Conservation (phyloP, 2,113 vertebrate genomes). For the Psammodynastes pulverulentus region DNA sequence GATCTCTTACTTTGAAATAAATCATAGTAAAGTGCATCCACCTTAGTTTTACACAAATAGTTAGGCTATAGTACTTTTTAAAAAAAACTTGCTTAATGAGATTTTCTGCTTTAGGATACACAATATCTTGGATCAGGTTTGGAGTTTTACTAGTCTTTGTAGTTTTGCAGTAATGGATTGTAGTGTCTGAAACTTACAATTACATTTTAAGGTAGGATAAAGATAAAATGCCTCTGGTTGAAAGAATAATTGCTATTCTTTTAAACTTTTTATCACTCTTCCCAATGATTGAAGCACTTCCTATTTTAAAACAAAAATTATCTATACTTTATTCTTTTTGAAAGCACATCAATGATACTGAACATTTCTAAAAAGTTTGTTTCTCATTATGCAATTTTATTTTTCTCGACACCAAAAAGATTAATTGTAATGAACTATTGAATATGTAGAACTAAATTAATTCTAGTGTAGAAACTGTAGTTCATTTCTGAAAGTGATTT, state of each 20-base stretch:
- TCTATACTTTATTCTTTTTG: background rate
- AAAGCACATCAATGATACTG: background rate
- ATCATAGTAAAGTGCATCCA: background rate
- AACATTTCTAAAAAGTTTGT: background rate
- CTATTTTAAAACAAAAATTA: background rate
- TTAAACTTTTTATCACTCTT: background rate
- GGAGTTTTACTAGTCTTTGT: background rate
- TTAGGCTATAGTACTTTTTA: background rate
- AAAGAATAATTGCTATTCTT: background rate
- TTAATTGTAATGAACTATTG: background rate
- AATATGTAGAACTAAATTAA: background rate
- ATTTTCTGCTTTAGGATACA: background rate
- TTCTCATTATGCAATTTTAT: background rate
- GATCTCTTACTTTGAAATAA: background rate
- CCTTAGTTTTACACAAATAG: background rate
- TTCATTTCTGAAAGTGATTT: background rate
- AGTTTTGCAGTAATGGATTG: background rate
- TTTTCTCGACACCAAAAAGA: background rate
- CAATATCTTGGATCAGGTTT: background rate
- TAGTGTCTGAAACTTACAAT: background rate
- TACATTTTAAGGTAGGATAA: background rate
- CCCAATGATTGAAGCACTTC: background rate
- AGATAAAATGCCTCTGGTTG: background rate
- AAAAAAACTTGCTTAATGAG: background rate
- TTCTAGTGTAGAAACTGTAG: background rate